These are phyloP conservation scores for Aphelenchoides bicaudatus DNA, from an alignment of 2,888 invertebrate genomes.

Conservation along the genomic window DNA sequence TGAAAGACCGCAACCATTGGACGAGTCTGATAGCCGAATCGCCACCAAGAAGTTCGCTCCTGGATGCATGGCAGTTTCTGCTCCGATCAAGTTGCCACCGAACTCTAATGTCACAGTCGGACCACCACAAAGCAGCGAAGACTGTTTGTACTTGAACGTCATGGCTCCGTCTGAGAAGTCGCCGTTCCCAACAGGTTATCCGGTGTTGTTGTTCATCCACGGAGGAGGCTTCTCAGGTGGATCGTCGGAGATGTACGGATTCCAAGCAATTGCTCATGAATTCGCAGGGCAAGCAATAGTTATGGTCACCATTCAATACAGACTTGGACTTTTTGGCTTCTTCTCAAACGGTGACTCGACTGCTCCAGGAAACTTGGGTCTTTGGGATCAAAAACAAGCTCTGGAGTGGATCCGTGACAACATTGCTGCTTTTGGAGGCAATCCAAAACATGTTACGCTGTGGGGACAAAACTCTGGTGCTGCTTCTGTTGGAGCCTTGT, in stretches of 20 bases:
- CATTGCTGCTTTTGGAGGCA: slow-evolving; percentile 20
- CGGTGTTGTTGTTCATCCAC: slow-evolving; percentile 29
- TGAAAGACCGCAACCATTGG: slow-evolving; percentile 23
- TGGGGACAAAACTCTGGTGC: slow-evolving; percentile 46
- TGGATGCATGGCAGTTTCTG: slow-evolving; percentile 14
- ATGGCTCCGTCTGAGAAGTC: slow-evolving; percentile 26
- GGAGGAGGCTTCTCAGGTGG: slow-evolving; percentile 27
- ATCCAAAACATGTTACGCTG: slow-evolving; percentile 33
- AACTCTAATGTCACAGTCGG: slow-evolving; percentile 18
- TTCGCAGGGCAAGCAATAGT: slow-evolving; percentile 29
- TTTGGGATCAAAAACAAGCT: slow-evolving; percentile 34
- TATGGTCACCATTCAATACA: slow-evolving; percentile 29
- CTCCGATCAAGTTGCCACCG: slow-evolving; percentile 1
- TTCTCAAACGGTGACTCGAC: slow-evolving; percentile 32
- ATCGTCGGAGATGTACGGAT: slow-evolving; percentile 27
- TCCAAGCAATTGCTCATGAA: slow-evolving; percentile 20
- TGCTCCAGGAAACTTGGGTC: slow-evolving; percentile 33
- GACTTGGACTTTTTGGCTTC: slow-evolving; percentile 33
- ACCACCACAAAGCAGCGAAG: slow-evolving; percentile 26
- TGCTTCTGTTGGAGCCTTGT: slow-evolving; percentile 39
- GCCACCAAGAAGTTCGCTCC: slow-evolving; percentile 21
- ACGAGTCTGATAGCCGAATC: not conserved
- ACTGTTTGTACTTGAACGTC: slow-evolving; percentile 31
- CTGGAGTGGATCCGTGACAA: slow-evolving; percentile 27
- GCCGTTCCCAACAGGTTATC: slow-evolving; percentile 25